These are phyloP conservation scores for Polydrusus cervinus DNA, from an alignment of 2,888 invertebrate species.

Conservation along the genomic window DNA sequence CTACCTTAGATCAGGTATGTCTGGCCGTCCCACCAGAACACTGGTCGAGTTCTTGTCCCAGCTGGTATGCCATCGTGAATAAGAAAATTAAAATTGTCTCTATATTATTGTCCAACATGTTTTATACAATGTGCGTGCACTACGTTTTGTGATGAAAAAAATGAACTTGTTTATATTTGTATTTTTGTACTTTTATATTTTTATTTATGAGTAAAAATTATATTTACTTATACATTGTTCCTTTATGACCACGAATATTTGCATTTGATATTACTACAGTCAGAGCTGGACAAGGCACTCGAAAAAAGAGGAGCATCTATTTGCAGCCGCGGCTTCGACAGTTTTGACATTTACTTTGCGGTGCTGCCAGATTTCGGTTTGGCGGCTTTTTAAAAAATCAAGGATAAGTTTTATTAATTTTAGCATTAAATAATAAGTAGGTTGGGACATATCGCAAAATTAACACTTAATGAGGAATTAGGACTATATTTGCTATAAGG, in stretches of 20 bases:
- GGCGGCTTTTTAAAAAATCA: no score
- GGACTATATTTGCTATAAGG: no score
- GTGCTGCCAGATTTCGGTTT: no score
- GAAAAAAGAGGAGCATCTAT: no score
- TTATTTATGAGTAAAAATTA: conserved; percentile 22
- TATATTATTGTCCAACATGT: conserved; percentile 20
- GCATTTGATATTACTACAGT: no score
- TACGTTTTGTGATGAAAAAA: conserved; percentile 16
- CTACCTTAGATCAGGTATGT: conserved; percentile 79
- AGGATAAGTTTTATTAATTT: no score
- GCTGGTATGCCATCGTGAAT: conserved; percentile 71
- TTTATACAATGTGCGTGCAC: conserved; percentile 24
- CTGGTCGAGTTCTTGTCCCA: conserved; percentile 82
- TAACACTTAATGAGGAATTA: no score
- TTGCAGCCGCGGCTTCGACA: no score
- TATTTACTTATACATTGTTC: neutral
- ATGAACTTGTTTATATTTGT: conserved; percentile 13
- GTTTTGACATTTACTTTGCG: no score
- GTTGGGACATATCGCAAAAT: no score
- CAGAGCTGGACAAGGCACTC: no score
- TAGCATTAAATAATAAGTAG: no score
- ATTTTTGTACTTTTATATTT: conserved; percentile 28
- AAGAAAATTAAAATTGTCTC: conserved; percentile 40
- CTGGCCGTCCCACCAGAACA: conserved; percentile 86
- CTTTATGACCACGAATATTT: neutral